Base-by-base conservation (phyloP, 2,797 vertebrate genomes). In the Siniperca scherzeri region DNA sequence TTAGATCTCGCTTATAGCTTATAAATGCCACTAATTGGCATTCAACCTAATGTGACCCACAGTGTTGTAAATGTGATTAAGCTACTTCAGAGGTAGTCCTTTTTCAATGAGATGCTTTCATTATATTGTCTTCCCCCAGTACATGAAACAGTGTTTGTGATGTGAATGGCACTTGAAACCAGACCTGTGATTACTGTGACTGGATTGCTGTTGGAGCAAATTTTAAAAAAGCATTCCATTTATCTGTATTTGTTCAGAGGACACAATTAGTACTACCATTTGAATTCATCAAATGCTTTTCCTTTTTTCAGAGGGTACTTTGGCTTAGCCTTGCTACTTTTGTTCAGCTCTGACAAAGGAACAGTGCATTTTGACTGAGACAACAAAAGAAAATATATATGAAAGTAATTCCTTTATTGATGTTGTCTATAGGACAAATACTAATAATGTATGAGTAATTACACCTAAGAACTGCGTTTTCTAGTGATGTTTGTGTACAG, bases 41-140 rank as follows among this genome's bases (percentile, higher is more conserved):
- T 77, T 61, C 55, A 55, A 14, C 67, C 30, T 25, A 21, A 48
- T 36, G 67, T 64, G 56, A 76, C 61, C 66, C 61, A 4, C 69
- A n/a, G 21, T 53, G 42, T 77, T 83, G 61, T 80, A 38, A 64
- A 44, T 79, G 57, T 56, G 40, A 74, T 77, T 21, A 36, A 73
- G 48, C 48, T 40, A 1, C 78, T 64, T 78, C 64, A 72, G 60
- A 82, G 27, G 11, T 2, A 4, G 30, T 36, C 42, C 19, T 48
- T 50, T 53, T 36, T 55, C 40, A 69, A 5, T 56, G 59, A 57
- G 27, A 56, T 22, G 59, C 27, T 74, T 53, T 74, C 25, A 50
- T 60, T 48, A 40, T 60, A 57, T 21, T 42, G 8, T 77, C 67
- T 4, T 17, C 5, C 11, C 3, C 2, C 12, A 36, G 44, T 17